phyloP scores from a whole-genome alignment of 2,797 vertebrate genomes.

The Sebastes variabilis region DNA sequence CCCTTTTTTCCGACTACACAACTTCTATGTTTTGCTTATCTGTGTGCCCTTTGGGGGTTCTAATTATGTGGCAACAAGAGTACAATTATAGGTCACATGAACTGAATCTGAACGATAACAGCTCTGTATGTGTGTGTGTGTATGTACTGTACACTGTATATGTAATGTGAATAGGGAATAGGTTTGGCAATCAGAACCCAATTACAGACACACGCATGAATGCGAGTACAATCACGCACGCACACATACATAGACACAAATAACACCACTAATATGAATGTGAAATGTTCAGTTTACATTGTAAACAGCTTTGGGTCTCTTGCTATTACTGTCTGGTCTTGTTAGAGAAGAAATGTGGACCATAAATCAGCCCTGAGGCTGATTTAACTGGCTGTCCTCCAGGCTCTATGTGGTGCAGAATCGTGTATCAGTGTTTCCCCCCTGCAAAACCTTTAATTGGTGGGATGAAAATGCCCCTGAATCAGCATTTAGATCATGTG shows the following conservation, averaged over 20 bases:
- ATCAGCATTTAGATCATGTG: constrained; percentile 30
- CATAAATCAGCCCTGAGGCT: constrained; percentile 50
- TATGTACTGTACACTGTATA: background rate
- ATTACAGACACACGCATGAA: background rate
- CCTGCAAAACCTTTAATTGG: constrained; percentile 35
- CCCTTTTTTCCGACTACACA: background rate
- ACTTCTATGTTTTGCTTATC: background rate
- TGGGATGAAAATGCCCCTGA: constrained; percentile 30
- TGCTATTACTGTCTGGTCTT: constrained; percentile 32
- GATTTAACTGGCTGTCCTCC: constrained; percentile 44
- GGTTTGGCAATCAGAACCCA: constrained; percentile 13
- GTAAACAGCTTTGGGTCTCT: constrained; percentile 35
- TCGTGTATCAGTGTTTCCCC: constrained; percentile 25
- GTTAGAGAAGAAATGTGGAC: constrained; percentile 52
- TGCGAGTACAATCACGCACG: background rate
- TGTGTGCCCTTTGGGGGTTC: background rate
- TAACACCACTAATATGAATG: constrained; percentile 15
- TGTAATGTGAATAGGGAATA: background rate
- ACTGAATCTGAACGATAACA: background rate
- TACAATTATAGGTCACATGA: constrained; percentile 2
- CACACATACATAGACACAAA: background rate
- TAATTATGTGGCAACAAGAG: constrained; percentile 9
- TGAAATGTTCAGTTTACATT: constrained; percentile 14
- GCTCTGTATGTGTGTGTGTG: background rate
- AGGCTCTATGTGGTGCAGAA: constrained; percentile 35